Conservation (phyloP, 2,113 vertebrate species). For the Cryptomyrus ogoouensis region DNA sequence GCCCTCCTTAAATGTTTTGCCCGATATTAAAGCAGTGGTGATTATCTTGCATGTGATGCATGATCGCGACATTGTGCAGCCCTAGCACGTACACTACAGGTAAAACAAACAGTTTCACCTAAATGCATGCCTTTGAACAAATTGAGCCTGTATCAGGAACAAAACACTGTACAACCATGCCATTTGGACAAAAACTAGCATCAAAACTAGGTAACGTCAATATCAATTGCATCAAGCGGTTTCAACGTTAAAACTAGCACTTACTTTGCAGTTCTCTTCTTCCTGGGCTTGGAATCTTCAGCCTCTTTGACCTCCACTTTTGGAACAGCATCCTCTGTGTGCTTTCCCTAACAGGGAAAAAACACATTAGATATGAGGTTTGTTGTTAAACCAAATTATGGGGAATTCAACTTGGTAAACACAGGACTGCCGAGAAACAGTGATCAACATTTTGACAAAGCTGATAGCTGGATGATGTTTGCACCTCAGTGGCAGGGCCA, state of each 20-base stretch:
- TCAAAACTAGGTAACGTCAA: background rate
- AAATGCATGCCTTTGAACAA: background rate
- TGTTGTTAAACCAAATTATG: background rate
- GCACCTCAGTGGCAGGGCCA: slow-evolving; percentile 49
- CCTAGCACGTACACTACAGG: background rate
- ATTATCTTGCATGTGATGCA: too few species aligned
- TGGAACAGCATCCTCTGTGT: slow-evolving; percentile 28
- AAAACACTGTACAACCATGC: background rate
- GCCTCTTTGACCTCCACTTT: slow-evolving; percentile 26
- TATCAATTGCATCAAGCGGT: background rate
- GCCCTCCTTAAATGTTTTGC: too few species aligned
- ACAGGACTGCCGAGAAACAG: background rate
- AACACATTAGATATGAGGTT: background rate
- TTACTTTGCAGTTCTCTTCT: slow-evolving; percentile 51
- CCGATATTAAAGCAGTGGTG: too few species aligned
- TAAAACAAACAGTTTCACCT: background rate
- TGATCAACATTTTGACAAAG: background rate
- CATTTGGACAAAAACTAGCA: background rate
- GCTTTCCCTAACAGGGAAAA: slow-evolving; percentile 38
- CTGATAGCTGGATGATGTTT: background rate
- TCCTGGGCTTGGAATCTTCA: slow-evolving; percentile 41
- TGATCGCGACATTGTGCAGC: too few species aligned
- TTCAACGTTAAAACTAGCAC: background rate
- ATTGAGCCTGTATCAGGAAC: background rate
- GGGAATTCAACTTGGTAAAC: background rate